phyloP scores from a whole-genome alignment of 35 echinoderm and acorn worm species.

The Eucidaris tribuloides region DNA sequence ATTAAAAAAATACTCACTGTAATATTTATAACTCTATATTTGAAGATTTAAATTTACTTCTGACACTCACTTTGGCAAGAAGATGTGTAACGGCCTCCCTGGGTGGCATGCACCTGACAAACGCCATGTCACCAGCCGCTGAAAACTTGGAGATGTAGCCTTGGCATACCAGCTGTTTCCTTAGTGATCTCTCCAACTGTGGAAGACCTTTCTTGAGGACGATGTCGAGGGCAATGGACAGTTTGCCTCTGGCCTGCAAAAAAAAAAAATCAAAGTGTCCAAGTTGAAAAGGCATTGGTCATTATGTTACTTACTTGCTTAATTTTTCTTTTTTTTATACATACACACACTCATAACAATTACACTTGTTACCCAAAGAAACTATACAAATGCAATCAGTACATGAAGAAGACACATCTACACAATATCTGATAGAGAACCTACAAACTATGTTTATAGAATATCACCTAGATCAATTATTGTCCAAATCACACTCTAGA shows the following conservation, averaged over 20 bases:
- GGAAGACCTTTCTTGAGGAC: slow-evolving; percentile 36
- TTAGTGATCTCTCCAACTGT: slow-evolving; percentile 27
- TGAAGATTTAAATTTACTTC: too few relatives aligned
- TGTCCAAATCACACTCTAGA: too few relatives aligned
- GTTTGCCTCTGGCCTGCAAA: slow-evolving; percentile 33
- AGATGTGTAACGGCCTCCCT: slow-evolving; percentile 41
- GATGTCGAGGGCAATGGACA: slow-evolving; percentile 36
- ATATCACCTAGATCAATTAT: too few relatives aligned
- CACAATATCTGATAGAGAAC: too few relatives aligned
- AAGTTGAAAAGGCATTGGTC: neutral
- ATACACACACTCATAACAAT: too few relatives aligned
- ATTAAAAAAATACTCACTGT: too few relatives aligned
- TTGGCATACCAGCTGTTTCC: slow-evolving; percentile 27
- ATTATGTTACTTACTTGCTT: neutral
- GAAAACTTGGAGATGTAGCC: slow-evolving; percentile 57
- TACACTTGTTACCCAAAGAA: too few relatives aligned
- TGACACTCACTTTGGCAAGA: slow-evolving; percentile 48
- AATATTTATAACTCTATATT: too few relatives aligned
- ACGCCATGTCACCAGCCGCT: slow-evolving; percentile 43
- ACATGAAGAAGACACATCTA: too few relatives aligned
- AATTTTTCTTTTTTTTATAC: neutral
- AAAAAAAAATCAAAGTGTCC: neutral
- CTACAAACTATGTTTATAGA: too few relatives aligned
- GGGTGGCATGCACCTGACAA: slow-evolving; percentile 53
- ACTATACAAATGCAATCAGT: too few relatives aligned